A percentile compares a stretch with the other conserved stretches of the same genome.
Evolutionary conservation across 2,888 invertebrate species (phyloP).

Genomic region (Cheiracanthium punctorium): DNA sequence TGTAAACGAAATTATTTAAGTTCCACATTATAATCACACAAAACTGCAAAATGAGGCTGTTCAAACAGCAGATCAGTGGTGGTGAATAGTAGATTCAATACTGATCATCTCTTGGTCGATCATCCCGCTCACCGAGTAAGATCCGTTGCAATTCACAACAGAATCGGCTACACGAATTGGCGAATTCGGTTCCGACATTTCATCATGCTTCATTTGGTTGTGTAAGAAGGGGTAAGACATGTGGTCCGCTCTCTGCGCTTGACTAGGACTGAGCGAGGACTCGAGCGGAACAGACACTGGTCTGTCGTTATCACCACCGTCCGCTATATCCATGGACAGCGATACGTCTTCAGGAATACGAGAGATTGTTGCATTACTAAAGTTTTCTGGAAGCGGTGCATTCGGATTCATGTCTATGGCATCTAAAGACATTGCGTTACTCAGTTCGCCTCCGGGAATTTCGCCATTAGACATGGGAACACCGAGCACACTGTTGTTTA

Average conservation of each 20-base stretch:
- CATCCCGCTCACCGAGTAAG: constrained; percentile 16
- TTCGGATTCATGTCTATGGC: constrained; percentile 17
- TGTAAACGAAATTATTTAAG: too few relatives aligned
- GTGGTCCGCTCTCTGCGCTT: constrained; percentile 29
- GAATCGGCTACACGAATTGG: constrained; percentile 11
- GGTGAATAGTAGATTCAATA: constrained; percentile 15
- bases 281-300: constrained; percentile 25
- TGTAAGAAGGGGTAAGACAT: constrained; percentile 27
- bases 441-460: constrained; percentile 31
- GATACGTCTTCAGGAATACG: constrained; percentile 34
- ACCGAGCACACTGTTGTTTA: constrained; percentile 9
- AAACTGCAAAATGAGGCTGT: neutral
- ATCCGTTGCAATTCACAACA: constrained; percentile 27
- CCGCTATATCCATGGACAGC: constrained; percentile 24
- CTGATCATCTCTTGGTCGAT: constrained; percentile 25
- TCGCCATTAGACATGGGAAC: constrained; percentile 37
- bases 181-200: constrained; percentile 25
- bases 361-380: constrained; percentile 3
- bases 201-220: constrained; percentile 42
- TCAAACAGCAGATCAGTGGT: constrained; percentile 26
- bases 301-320: constrained; percentile 22
- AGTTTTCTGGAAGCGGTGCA: constrained; percentile 29
- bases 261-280: constrained; percentile 50
- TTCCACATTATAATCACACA: too few relatives aligned
- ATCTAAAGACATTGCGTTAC: constrained; percentile 43